Percentiles rank a stretch among this genome's conserved stretches.
phyloP scores from a whole-genome alignment of 2,113 vertebrate species.

The Brachyistius frenatus region DNA sequence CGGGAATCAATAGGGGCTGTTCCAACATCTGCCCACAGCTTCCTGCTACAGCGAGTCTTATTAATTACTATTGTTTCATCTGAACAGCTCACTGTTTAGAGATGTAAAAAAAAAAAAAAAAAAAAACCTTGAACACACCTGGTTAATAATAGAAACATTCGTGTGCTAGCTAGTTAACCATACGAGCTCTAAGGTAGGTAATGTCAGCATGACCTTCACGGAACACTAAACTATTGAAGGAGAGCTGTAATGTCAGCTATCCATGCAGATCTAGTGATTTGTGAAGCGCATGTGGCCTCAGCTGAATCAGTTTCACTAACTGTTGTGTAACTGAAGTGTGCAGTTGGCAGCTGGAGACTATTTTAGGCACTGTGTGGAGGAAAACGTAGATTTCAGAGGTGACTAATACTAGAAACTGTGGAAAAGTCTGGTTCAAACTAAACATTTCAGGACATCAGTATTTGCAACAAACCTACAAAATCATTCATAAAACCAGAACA shows the following conservation, averaged over 20 bases:
- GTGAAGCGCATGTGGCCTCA: conserved; percentile 5
- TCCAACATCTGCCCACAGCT: too few relatives aligned
- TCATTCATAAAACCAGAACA: conserved; percentile 7
- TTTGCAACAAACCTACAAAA: background rate
- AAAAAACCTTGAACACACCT: too few relatives aligned
- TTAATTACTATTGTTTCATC: too few relatives aligned
- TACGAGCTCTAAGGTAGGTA: background rate
- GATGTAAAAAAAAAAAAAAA: too few relatives aligned
- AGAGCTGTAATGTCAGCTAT: conserved; percentile 17
- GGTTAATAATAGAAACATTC: background rate
- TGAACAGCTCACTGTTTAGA: too few relatives aligned
- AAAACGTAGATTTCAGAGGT: background rate
- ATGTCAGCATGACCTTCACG: background rate
- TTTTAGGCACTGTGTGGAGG: background rate
- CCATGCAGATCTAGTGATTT: conserved; percentile 29
- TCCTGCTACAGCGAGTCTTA: too few relatives aligned
- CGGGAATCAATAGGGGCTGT: too few relatives aligned
- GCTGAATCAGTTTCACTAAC: conserved; percentile 12
- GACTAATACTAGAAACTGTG: background rate
- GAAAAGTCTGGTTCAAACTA: background rate
- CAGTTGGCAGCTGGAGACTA: conserved; percentile 21
- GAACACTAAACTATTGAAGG: background rate
- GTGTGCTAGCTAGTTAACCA: background rate
- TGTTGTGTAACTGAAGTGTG: conserved; percentile 27
- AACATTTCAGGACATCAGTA: background rate